These are phyloP conservation scores for Drosophila neotestacea DNA, from an alignment of 2,888 invertebrate genomes.

Conservation along the genomic window DNA sequence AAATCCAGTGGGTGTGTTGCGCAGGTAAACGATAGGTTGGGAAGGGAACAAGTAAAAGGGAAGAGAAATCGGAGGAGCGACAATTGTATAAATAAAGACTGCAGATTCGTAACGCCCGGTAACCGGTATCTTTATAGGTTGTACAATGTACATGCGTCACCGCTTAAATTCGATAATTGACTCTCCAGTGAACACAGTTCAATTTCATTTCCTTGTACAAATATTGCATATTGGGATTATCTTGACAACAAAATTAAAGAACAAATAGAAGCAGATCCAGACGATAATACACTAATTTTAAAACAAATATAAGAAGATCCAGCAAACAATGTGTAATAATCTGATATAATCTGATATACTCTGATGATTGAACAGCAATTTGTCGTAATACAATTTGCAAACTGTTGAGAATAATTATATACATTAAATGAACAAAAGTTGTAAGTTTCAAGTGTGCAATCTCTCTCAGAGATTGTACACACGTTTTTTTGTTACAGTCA, in stretches of 20 bases:
- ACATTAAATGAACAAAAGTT: background rate
- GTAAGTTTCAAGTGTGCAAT: background rate
- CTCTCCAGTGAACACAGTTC: background rate
- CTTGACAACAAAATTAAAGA: background rate
- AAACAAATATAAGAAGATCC: no score
- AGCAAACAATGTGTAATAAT: no score
- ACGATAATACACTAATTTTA: no score
- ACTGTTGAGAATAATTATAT: background rate
- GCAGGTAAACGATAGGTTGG: background rate
- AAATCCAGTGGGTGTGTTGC: slow-evolving; percentile 3
- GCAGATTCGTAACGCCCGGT: slow-evolving; percentile 2
- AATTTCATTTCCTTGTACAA: slow-evolving; percentile 18
- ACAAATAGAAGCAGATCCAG: background rate
- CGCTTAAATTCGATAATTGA: background rate
- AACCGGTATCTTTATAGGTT: slow-evolving; percentile 14
- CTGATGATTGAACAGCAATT: background rate
- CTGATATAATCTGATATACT: background rate
- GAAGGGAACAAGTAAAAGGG: background rate
- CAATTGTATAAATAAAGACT: background rate
- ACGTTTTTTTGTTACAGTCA: background rate
- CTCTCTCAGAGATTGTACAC: background rate
- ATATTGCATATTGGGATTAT: slow-evolving; percentile 1
- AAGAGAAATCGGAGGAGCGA: background rate
- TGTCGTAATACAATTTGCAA: background rate
- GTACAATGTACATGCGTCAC: background rate